A percentile compares a stretch with the other conserved stretches of the same genome.
These are phyloP conservation scores for Sander lucioperca DNA, from an alignment of 2,113 vertebrate genomes.

Conservation along the genomic window DNA sequence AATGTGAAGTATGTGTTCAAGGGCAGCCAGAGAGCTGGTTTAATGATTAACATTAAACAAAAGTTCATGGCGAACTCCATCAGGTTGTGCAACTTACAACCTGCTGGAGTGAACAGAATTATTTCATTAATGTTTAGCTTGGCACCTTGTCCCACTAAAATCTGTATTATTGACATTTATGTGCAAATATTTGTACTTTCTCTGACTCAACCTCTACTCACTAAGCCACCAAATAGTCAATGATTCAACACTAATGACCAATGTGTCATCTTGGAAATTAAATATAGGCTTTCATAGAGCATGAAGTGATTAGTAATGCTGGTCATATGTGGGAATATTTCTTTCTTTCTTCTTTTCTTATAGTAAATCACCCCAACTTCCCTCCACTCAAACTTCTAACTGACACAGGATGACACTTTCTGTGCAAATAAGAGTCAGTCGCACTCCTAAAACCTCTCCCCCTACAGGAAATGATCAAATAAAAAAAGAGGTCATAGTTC, in stretches of 20 bases:
- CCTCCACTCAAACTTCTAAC: not conserved
- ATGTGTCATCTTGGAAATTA: not conserved
- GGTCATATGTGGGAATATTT: not conserved
- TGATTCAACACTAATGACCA: not conserved
- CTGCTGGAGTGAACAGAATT: constrained; percentile 45
- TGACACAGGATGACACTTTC: no score
- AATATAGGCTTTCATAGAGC: not conserved
- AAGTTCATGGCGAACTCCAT: constrained; percentile 50
- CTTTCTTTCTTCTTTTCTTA: not conserved
- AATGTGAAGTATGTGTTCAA: constrained; percentile 60
- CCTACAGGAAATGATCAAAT: not conserved
- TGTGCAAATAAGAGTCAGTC: not conserved
- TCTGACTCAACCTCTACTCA: not conserved
- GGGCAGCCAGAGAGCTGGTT: constrained; percentile 49
- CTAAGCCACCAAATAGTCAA: not conserved
- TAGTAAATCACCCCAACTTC: not conserved
- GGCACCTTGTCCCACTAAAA: constrained; percentile 23
- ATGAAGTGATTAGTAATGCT: not conserved
- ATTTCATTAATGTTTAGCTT: constrained; percentile 75
- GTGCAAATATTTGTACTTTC: constrained; percentile 60
- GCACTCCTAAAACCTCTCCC: not conserved
- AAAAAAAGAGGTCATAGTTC: not conserved
- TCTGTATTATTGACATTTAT: constrained; percentile 31
- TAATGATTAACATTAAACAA: constrained; percentile 78
- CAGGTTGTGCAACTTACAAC: constrained; percentile 59